Percentiles rank a stretch among this genome's conserved stretches.
phyloP scores from a whole-genome alignment of 2,797 vertebrate species.

The Parambassis ranga region DNA sequence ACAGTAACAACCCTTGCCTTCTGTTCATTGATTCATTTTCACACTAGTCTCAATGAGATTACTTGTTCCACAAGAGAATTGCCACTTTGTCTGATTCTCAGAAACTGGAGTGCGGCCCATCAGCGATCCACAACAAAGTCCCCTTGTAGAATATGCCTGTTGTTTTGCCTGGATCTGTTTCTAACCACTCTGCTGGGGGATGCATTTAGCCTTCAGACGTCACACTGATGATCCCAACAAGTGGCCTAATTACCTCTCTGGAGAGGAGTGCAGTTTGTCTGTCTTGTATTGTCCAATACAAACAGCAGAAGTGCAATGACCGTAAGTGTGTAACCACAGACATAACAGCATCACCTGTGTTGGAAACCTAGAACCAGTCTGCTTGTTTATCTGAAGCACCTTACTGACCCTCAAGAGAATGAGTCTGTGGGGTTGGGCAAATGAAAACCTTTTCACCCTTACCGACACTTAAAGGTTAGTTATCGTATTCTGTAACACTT shows the following conservation, averaged over 20 bases:
- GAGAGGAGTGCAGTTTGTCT: conserved; percentile 30
- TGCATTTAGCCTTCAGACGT: conserved; percentile 48
- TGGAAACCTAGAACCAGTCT: neutral
- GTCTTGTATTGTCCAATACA: neutral
- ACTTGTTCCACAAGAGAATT: conserved; percentile 53
- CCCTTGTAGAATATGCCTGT: conserved; percentile 43
- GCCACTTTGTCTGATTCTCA: conserved; percentile 53
- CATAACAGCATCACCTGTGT: neutral
- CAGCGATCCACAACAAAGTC: conserved; percentile 44
- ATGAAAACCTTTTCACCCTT: neutral
- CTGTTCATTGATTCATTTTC: conserved; percentile 23
- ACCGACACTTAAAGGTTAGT: neutral
- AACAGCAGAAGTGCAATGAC: neutral
- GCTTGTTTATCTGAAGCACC: conserved; percentile 11
- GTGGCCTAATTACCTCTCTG: conserved; percentile 62
- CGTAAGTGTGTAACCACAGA: conserved; percentile 8
- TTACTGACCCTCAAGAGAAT: conserved; percentile 11
- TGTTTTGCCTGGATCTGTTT: conserved; percentile 43
- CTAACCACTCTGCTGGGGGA: conserved; percentile 35
- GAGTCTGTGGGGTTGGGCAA: neutral
- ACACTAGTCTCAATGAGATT: conserved; percentile 38
- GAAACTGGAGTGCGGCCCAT: conserved; percentile 37
- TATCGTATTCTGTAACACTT: conserved; percentile 10
- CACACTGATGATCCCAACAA: conserved; percentile 58
- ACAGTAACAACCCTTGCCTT: neutral